These are phyloP conservation scores for Chaetodon trifascialis DNA, from an alignment of 2,113 vertebrate genomes.

Conservation along the genomic window DNA sequence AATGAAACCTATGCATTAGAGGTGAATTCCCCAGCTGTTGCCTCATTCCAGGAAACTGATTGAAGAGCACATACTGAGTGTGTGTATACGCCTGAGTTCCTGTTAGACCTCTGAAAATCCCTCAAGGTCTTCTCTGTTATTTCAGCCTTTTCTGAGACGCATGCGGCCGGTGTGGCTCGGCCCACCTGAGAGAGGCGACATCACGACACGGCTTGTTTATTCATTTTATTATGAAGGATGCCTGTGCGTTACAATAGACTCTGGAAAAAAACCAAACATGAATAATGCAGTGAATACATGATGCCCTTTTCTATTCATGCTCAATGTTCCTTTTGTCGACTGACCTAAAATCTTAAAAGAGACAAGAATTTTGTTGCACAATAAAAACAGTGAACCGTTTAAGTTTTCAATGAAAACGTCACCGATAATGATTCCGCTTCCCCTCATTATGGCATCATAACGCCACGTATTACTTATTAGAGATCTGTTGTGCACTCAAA, in stretches of 20 bases:
- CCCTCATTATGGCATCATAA: conserved; percentile 61
- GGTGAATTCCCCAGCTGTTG: conserved; percentile 82
- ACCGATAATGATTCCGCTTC: conserved; percentile 26
- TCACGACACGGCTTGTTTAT: conserved; percentile 18
- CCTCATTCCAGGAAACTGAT: conserved; percentile 85
- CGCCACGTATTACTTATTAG: background rate
- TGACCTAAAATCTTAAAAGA: conserved; percentile 52
- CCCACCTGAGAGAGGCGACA: background rate
- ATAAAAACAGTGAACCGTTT: conserved; percentile 46
- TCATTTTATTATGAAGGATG: conserved; percentile 78
- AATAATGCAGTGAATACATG: conserved; percentile 51
- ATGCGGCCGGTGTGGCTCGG: background rate
- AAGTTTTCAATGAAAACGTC: conserved; percentile 47
- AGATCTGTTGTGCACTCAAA: conserved; percentile 14
- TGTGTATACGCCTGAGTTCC: conserved; percentile 62
- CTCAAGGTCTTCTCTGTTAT: conserved; percentile 23
- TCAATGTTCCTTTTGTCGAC: conserved; percentile 50
- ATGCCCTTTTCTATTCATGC: conserved; percentile 52
- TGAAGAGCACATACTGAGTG: conserved; percentile 40
- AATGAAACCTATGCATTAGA: conserved; percentile 82
- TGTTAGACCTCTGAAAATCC: conserved; percentile 74
- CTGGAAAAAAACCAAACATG: conserved; percentile 59
- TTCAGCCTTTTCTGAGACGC: background rate
- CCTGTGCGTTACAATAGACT: conserved; percentile 73
- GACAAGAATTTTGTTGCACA: conserved; percentile 31